phyloP scores from a whole-genome alignment of 1,140 invertebrate species.

The Drosophila ogumai region DNA sequence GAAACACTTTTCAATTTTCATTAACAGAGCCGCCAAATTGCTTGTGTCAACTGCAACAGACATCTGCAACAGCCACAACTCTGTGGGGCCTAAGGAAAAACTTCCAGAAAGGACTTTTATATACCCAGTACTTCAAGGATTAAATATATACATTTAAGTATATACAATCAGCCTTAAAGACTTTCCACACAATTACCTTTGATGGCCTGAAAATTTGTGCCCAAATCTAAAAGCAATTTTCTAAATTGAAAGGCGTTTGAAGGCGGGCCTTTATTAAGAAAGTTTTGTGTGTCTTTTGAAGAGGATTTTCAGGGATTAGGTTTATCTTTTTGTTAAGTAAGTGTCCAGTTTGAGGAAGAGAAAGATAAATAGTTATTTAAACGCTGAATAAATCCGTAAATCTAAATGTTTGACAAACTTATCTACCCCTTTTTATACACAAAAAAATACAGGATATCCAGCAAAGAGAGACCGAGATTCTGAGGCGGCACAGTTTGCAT shows the following conservation, averaged over 20 bases:
- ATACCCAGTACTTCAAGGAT: not conserved
- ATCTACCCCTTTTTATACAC: not conserved
- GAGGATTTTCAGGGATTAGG: slow-evolving; percentile 3
- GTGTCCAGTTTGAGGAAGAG: not conserved
- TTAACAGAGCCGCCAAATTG: slow-evolving; percentile 68
- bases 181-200: slow-evolving; percentile 10
- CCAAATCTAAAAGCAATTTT: slow-evolving; percentile 5
- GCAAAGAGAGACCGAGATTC: slow-evolving; percentile 11
- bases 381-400: not conserved
- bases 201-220: not conserved
- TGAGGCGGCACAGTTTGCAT: slow-evolving; percentile 36
- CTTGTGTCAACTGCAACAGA: slow-evolving; percentile 45
- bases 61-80: slow-evolving; percentile 7
- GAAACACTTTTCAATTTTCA: slow-evolving; percentile 73
- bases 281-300: not conserved
- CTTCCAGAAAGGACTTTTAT: not conserved
- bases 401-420: not conserved
- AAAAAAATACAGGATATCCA: not conserved
- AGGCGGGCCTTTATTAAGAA: not conserved
- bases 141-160: not conserved
- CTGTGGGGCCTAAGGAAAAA: not conserved
- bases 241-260: not conserved
- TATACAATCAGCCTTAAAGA: not conserved
- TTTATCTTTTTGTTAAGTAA: not conserved
- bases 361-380: not conserved